Percentiles rank a stretch among this genome's conserved stretches.
Conservation (phyloP, 2,888 invertebrate species). For the Agrochola lota region DNA sequence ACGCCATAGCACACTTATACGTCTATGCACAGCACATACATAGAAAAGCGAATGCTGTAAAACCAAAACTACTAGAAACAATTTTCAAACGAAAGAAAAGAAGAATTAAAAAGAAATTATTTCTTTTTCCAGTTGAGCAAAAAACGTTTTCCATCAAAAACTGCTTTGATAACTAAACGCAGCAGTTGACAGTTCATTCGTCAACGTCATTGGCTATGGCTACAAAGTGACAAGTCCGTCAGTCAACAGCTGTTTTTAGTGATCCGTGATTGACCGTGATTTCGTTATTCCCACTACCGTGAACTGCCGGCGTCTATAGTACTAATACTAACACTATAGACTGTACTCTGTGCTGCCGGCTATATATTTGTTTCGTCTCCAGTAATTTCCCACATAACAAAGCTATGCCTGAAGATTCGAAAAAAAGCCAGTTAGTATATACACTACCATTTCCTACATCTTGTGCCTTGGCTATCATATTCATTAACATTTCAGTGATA, state of each 20-base stretch:
- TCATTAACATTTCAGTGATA: constrained; percentile 73
- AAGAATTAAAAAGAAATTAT: too few relatives aligned
- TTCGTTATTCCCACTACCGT: neutral
- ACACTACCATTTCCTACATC: neutral
- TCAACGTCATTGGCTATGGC: neutral
- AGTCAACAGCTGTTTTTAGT: neutral
- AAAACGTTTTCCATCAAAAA: neutral
- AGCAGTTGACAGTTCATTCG: neutral
- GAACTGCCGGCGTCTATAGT: neutral
- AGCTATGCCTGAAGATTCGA: constrained; percentile 80
- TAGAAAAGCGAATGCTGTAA: neutral
- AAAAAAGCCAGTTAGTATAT: constrained; percentile 78
- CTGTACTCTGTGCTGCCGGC: neutral
- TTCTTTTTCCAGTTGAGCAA: neutral
- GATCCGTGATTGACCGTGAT: neutral
- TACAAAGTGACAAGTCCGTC: neutral
- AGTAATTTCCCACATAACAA: constrained; percentile 8
- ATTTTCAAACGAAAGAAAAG: too few relatives aligned
- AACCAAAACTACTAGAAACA: neutral
- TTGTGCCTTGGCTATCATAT: neutral
- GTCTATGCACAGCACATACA: too few relatives aligned
- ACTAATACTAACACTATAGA: neutral
- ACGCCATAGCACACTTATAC: neutral
- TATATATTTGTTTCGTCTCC: neutral
- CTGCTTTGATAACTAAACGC: constrained; percentile 1